Evolutionary conservation across 2,888 invertebrate genomes (phyloP).

Genomic region (Metacarcinus magister): DNA sequence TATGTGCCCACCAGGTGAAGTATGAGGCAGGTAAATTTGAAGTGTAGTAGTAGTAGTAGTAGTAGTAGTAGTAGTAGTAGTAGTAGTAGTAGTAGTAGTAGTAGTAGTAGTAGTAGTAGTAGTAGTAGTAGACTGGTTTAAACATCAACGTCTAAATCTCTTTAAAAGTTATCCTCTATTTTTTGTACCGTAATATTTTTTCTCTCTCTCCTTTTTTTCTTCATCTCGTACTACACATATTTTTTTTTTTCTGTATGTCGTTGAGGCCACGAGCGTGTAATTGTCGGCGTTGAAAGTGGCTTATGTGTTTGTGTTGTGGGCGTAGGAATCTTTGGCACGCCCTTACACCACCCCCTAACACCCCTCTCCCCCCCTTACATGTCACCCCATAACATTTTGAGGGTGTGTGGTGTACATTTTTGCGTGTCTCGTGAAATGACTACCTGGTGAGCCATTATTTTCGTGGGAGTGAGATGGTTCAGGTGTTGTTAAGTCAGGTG

Average conservation of each 20-base stretch:
- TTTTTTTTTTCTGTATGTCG: background rate
- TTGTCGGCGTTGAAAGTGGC: background rate
- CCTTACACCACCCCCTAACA: too few relatives aligned
- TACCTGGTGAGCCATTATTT: background rate
- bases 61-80: conserved; percentile 14
- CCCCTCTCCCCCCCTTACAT: too few relatives aligned
- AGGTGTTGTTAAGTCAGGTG: background rate
- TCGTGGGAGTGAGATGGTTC: background rate
- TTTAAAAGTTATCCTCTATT: background rate
- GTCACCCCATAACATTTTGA: background rate
- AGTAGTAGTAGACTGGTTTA: background rate
- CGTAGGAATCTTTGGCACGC: background rate
- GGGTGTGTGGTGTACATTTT: background rate
- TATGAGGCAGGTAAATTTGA: background rate
- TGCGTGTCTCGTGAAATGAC: background rate
- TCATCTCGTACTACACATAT: too few relatives aligned
- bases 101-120: background rate
- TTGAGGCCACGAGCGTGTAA: background rate
- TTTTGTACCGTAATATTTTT: background rate
- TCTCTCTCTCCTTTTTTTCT: background rate
- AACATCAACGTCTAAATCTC: background rate
- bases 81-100: conserved; percentile 26
- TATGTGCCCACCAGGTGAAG: background rate
- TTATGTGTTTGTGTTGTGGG: background rate
- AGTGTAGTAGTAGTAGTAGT: background rate